Base-by-base conservation (phyloP, 2,797 vertebrate species). In the Alectoris magna region DNA sequence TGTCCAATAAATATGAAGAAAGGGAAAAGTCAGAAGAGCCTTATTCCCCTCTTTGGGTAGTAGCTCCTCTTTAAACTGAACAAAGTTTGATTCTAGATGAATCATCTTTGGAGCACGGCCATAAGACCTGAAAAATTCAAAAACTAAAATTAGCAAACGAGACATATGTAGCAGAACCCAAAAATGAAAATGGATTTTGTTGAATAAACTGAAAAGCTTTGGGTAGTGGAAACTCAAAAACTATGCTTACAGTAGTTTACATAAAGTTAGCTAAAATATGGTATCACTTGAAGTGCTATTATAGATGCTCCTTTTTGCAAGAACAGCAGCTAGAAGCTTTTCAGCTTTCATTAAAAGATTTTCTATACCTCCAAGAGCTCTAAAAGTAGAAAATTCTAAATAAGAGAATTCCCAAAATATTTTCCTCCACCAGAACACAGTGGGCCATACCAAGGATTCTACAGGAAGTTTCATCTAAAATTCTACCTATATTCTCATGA, bases 101-200 rank as follows among this genome's bases (percentile, higher is more conserved):
- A 99, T 99, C 99, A 99, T 99, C 98, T 99, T 99, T 4, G 99
- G 99, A 84, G 99, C 99, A 19, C 99, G 99, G 80, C 99, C 99
- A 0, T 99, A 99, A 18, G 99, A 99, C 98, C 99, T 99, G 88
- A 9, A 91, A 43, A 85, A 79, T 94, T 94, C 75, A 91, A 64
- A 91, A 95, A 81, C 3, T n/a, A 26, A 18, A 75, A 74, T 94
- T 56, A 90, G 26, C 62, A 56, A 74, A 29, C 4, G 4, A 88
- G 55, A 67, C 36, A 36, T 43, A 41, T 51, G 21, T 11, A 43
- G 49, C 17, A 82, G 49, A 38, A n/a, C 2, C 63, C 13, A 78
- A 72, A 76, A 82, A 24, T 9, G 29, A 74, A 44, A 48, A 13
- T 0, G 2, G 49, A 21, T 63, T 80, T 77, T 29, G 39, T 31